These are phyloP conservation scores for Pipistrellus pygmaeus DNA, from an alignment of 2,797 vertebrate genomes.

Conservation along the genomic window DNA sequence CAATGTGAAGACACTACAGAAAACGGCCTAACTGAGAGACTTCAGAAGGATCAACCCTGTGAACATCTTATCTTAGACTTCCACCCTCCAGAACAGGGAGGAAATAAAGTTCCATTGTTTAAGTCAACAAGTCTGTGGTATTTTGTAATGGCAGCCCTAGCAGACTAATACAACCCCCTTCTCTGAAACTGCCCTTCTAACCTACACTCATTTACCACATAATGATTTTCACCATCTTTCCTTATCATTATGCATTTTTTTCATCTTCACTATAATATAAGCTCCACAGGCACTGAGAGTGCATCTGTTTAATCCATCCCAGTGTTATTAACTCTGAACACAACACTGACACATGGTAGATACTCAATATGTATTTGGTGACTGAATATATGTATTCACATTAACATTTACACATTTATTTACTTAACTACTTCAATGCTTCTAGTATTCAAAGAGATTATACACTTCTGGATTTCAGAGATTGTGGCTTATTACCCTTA, in stretches of 20 bases:
- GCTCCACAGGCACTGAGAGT: background rate
- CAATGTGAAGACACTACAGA: background rate
- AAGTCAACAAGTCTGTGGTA: background rate
- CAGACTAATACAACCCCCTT: background rate
- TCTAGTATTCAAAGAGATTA: background rate
- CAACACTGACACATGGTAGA: background rate
- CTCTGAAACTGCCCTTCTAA: background rate
- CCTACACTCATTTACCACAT: background rate
- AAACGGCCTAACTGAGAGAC: too few relatives aligned
- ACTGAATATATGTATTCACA: background rate
- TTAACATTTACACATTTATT: background rate
- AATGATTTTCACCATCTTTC: background rate
- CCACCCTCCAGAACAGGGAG: background rate
- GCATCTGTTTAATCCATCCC: background rate
- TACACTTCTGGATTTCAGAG: background rate
- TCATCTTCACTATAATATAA: background rate
- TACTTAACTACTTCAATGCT: slow-evolving; percentile 1
- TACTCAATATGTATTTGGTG: background rate
- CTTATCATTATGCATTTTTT: background rate
- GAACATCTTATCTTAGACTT: background rate
- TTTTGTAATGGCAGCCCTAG: background rate
- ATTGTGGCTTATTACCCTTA: background rate
- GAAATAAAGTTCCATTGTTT: background rate
- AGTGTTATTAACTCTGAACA: background rate
- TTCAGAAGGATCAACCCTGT: background rate